Percentiles rank a stretch among this genome's conserved stretches.
Evolutionary conservation across 35 echinoderm and acorn worm species (phyloP).

Genomic region (Heliocidaris tuberculata): DNA sequence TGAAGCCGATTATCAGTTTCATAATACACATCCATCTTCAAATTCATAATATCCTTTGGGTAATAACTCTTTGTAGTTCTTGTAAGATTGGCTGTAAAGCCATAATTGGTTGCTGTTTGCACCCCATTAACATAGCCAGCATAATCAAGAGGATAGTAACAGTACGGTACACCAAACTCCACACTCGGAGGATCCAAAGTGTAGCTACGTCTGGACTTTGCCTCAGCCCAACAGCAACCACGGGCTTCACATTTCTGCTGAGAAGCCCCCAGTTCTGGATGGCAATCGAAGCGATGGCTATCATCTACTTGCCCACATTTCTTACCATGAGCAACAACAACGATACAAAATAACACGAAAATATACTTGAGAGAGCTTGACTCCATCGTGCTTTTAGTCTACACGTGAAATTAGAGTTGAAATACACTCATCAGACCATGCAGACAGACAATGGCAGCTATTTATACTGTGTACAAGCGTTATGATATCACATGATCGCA

Average conservation of each 20-base stretch:
- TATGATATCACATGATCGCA: neutral
- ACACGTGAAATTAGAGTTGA: too few relatives aligned
- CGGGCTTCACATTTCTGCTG: constrained; percentile 77
- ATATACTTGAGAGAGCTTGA: neutral
- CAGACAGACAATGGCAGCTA: too few relatives aligned
- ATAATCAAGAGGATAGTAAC: constrained; percentile 90
- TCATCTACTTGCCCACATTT: neutral
- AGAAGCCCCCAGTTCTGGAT: constrained; percentile 59
- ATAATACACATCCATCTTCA: constrained; percentile 78
- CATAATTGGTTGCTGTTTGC: constrained; percentile 61
- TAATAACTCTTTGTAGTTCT: constrained; percentile 76
- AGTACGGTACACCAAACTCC: constrained; percentile 70
- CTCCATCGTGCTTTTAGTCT: neutral
- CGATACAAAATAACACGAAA: neutral
- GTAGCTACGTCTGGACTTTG: neutral
- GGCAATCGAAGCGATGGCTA: constrained; percentile 62
- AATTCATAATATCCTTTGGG: constrained; percentile 72
- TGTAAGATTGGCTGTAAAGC: constrained; percentile 75
- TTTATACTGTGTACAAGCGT: neutral
- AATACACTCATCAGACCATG: too few relatives aligned
- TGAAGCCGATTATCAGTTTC: constrained; percentile 80
- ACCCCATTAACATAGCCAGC: constrained; percentile 62
- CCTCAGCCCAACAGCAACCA: constrained; percentile 84
- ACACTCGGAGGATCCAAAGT: neutral
- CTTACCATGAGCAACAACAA: neutral